Evolutionary conservation across 1,140 invertebrate genomes (phyloP).

Genomic region (Conus ventricosus): DNA sequence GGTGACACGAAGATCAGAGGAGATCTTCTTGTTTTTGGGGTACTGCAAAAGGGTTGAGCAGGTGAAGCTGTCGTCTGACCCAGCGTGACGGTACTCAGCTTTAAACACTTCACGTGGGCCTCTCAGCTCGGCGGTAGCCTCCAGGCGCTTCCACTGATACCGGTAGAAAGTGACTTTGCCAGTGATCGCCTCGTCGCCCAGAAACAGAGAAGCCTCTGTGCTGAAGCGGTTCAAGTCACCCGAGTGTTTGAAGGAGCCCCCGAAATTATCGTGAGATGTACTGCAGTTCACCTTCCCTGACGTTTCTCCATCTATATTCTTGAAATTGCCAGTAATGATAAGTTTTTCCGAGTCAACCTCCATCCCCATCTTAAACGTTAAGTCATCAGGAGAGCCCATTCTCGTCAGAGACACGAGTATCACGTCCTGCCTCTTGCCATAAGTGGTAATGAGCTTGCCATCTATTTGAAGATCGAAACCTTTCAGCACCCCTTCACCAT

Average conservation of each 20-base stretch:
- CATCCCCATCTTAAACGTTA: background rate
- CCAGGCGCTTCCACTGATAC: slow-evolving; percentile 24
- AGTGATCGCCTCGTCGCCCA: slow-evolving; percentile 39
- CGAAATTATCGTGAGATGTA: slow-evolving; percentile 46
- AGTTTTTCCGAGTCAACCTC: background rate
- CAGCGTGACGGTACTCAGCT: slow-evolving; percentile 45
- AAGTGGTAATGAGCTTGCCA: background rate
- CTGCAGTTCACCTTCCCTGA: slow-evolving; percentile 44
- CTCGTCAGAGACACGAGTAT: background rate
- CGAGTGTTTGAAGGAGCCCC: slow-evolving; percentile 45
- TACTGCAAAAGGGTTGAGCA: slow-evolving; percentile 43
- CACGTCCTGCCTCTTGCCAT: background rate
- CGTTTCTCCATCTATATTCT: slow-evolving; percentile 12
- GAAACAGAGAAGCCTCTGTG: slow-evolving; percentile 39
- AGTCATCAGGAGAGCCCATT: background rate
- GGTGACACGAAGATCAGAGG: slow-evolving; percentile 34
- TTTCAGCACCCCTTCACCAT: background rate
- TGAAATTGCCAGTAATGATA: background rate
- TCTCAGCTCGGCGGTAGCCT: slow-evolving; percentile 40
- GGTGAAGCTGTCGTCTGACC: slow-evolving; percentile 41
- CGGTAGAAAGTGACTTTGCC: slow-evolving; percentile 31
- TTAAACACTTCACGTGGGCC: slow-evolving; percentile 43
- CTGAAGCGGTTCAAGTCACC: slow-evolving; percentile 37
- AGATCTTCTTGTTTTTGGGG: slow-evolving; percentile 40
- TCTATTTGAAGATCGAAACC: background rate